Evolutionary conservation across 2,113 vertebrate species (phyloP), one percentile per base, ranked within the genome.

Genomic region (Erpornis zantholeuca): DNA sequence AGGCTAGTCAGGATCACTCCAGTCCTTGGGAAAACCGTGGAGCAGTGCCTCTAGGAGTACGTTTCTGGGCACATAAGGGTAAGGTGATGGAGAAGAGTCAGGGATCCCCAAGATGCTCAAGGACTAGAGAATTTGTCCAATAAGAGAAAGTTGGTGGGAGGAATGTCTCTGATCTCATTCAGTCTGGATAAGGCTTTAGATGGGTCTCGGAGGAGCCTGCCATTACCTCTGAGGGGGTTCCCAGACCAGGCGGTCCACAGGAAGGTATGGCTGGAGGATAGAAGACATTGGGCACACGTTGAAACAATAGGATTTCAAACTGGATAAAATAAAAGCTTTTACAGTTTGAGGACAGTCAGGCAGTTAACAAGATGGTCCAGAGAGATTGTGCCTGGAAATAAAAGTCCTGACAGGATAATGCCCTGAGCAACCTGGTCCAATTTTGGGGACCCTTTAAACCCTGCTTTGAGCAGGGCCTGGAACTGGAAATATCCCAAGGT

Each of bases 51-150:
- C 5, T 33, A 6, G 27, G 24, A 52, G 45, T 36, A 18, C 3
- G 0, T 42, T 72, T 49, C 13, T 49, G 40, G 27, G 28, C 25
- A 33, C 0, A 0, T 29, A 40, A 25, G 47, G 25, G 4, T 27
- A 1, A 17, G 33, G 57, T 47, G 45, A 12, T 6, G 25, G 53
- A n/a, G 17, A 72, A n/a, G 22, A 47, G 28, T 27, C 2, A 1
- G 18, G 29, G 36, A 19, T 14, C 9, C 7, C 27, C 20, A 6
- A 1, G 27, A 19, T 64, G 44, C 6, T 18, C 24, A 13, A 9
- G 20, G 10, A 9, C 38, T 76, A n/a, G 20, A 66, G 64, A 63
- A 31, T 50, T 66, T 84, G 19, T 15, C 16, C 22, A 2, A 0
- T 31, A 27, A 84, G 20, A 12, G 15, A 40, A 45, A 16, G 11